A percentile compares a stretch with the other conserved stretches of the same genome.
phyloP scores from a whole-genome alignment of 2,888 invertebrate genomes.

The Cenopis cana region DNA sequence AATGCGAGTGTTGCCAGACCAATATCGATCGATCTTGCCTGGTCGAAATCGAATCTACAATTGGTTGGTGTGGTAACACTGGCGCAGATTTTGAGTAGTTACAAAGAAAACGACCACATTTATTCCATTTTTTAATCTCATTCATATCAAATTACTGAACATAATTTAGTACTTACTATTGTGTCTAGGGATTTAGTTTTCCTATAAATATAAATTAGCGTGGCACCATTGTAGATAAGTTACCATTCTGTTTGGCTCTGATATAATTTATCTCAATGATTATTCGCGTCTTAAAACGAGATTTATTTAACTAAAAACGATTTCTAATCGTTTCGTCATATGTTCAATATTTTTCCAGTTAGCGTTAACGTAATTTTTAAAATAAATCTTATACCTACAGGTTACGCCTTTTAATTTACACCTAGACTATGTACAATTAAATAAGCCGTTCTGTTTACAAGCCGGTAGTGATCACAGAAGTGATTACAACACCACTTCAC shows the following conservation, averaged over 20 bases:
- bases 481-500: constrained; percentile 81
- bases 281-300: constrained; percentile 63
- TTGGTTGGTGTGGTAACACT: neutral
- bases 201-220: constrained; percentile 77
- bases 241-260: constrained; percentile 58
- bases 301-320: constrained; percentile 65
- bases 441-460: constrained; percentile 68
- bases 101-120: constrained; percentile 52
- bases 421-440: constrained; percentile 70
- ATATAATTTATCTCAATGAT: constrained; percentile 68
- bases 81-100: neutral
- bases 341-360: constrained; percentile 60
- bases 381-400: constrained; percentile 62
- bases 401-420: constrained; percentile 60
- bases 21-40: neutral
- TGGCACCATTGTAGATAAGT: constrained; percentile 74
- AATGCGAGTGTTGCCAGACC: neutral
- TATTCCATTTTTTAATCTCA: constrained; percentile 78
- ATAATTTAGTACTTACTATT: constrained; percentile 76
- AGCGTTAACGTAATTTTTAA: constrained; percentile 65
- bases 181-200: constrained; percentile 71
- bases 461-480: constrained; percentile 65
- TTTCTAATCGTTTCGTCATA: constrained; percentile 72
- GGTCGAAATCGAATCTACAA: neutral
- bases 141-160: constrained; percentile 82